These are phyloP conservation scores for Gryllus longicercus DNA, from an alignment of 2,888 invertebrate species.

Conservation along the genomic window DNA sequence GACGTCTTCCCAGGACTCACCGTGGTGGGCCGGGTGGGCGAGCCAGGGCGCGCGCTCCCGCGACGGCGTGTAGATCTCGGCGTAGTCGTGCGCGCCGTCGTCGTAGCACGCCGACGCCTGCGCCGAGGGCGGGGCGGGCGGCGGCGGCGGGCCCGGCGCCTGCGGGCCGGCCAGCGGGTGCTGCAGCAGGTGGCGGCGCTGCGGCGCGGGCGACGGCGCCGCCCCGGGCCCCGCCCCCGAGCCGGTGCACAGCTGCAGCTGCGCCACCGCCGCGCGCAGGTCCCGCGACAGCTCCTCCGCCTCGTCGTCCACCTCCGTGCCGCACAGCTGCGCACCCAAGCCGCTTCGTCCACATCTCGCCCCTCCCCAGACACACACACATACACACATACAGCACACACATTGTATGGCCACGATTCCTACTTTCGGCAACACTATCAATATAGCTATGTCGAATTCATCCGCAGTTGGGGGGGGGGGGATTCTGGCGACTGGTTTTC, in stretches of 20 bases:
- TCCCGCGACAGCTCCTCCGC: slow-evolving; percentile 7
- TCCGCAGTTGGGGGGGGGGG: no score
- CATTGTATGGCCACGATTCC: no score
- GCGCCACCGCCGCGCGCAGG: background rate
- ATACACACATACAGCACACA: background rate
- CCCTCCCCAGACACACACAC: slow-evolving; percentile 12
- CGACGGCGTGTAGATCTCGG: slow-evolving; percentile 90
- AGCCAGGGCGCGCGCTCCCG: slow-evolving; percentile 58
- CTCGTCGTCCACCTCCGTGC: background rate
- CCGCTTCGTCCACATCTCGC: background rate
- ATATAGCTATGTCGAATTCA: no score
- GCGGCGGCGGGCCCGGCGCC: background rate
- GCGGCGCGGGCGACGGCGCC: background rate
- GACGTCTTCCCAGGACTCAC: slow-evolving; percentile 40
- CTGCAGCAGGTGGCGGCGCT: background rate
- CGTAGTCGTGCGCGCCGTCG: slow-evolving; percentile 77
- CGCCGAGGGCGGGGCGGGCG: background rate
- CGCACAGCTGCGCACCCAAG: background rate
- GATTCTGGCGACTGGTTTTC: no score
- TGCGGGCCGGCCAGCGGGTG: background rate
- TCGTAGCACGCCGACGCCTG: slow-evolving; percentile 22
- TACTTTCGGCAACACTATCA: no score
- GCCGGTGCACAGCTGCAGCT: background rate
- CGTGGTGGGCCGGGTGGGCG: slow-evolving; percentile 44
- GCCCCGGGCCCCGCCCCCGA: background rate